phyloP scores from a whole-genome alignment of 2,113 vertebrate genomes.

The Prunella fulvescens region DNA sequence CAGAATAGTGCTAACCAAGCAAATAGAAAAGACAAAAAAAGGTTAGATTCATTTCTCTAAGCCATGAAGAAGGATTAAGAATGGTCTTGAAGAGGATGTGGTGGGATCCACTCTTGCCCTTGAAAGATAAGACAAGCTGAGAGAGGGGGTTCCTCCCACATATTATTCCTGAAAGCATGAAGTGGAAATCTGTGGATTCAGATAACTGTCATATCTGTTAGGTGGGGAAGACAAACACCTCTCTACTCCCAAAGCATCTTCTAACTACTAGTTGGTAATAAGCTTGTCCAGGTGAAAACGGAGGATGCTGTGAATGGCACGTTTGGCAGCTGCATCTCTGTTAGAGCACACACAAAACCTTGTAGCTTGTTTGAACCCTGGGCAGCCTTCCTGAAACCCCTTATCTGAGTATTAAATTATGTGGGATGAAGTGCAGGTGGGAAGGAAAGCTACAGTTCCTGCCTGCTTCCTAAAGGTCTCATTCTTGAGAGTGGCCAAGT shows the following conservation, averaged over 20 bases:
- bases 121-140: neutral
- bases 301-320: neutral
- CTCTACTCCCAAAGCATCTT: neutral
- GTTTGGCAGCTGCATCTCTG: neutral
- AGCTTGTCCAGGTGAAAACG: neutral
- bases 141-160: neutral
- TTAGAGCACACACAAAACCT: neutral
- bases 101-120: neutral
- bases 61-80: neutral
- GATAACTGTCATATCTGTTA: neutral
- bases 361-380: neutral
- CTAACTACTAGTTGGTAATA: neutral
- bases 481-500: neutral
- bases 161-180: neutral
- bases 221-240: neutral
- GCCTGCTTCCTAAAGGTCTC: neutral
- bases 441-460: neutral
- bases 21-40: neutral
- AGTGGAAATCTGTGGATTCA: neutral
- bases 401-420: neutral
- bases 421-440: neutral
- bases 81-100: neutral
- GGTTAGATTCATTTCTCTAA: neutral
- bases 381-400: neutral
- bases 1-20: neutral